Evolutionary conservation across 2,888 invertebrate species (phyloP).

Genomic region (Cosmorhoe ocellata): DNA sequence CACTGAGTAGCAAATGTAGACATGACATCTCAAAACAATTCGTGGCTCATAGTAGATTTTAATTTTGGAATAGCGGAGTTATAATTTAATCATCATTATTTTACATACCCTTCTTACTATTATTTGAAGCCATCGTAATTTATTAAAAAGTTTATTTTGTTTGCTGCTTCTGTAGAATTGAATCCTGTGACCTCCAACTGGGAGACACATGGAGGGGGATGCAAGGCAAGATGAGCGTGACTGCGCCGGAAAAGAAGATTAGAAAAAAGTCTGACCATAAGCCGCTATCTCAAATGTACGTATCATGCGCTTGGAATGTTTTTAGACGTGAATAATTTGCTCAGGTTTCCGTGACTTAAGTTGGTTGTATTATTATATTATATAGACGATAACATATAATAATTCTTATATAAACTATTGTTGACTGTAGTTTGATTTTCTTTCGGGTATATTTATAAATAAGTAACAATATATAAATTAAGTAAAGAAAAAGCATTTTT

Average conservation of each 20-base stretch:
- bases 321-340: conserved; percentile 46
- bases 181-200: conserved; percentile 93
- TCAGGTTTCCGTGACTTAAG: conserved; percentile 39
- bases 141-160: conserved; percentile 70
- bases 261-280: conserved; percentile 87
- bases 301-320: conserved; percentile 68
- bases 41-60: conserved; percentile 32
- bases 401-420: background rate
- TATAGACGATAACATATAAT: conserved; percentile 28
- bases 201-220: conserved; percentile 88
- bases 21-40: conserved; percentile 16
- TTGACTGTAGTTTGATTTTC: background rate
- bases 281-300: conserved; percentile 86
- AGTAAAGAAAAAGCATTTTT: conserved; percentile 1
- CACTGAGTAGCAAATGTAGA: conserved; percentile 14
- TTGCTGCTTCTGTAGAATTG: conserved; percentile 88
- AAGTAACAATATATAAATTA: too few species aligned
- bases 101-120: conserved; percentile 39
- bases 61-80: too few species aligned
- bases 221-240: conserved; percentile 93
- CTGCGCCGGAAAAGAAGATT: conserved; percentile 86
- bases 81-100: conserved; percentile 36
- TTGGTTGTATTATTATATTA: conserved; percentile 15
- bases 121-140: conserved; percentile 47
- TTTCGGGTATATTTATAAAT: too few species aligned